Percentiles rank a stretch among this genome's conserved stretches.
phyloP scores from a whole-genome alignment of 35 echinoderm and acorn worm species.

The Lytechinus pictus region DNA sequence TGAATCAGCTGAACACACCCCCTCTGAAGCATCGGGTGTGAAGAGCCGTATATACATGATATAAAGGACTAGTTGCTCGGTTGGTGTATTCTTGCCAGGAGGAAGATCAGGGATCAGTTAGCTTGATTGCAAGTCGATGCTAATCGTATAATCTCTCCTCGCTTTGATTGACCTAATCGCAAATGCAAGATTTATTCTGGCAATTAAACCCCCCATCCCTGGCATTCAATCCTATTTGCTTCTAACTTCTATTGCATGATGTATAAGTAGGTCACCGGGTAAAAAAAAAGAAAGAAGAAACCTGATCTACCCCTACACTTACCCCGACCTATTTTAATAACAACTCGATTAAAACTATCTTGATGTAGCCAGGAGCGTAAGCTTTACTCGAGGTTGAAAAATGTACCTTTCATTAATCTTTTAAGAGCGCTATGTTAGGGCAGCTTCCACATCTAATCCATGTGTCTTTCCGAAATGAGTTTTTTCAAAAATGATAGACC shows the following conservation, averaged over 20 bases:
- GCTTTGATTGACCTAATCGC: constrained; percentile 4
- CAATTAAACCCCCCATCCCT: background rate
- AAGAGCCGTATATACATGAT: background rate
- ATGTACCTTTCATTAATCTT: background rate
- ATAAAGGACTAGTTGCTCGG: background rate
- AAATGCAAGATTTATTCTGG: background rate
- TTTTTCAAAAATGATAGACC: background rate
- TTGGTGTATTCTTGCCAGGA: background rate
- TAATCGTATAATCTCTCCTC: background rate
- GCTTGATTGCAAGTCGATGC: background rate
- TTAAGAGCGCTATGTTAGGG: background rate
- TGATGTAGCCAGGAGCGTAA: background rate
- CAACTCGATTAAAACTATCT: background rate
- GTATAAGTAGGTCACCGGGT: background rate
- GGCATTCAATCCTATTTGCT: background rate
- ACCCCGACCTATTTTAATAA: background rate
- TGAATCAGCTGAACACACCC: background rate
- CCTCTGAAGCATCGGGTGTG: background rate
- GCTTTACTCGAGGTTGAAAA: background rate
- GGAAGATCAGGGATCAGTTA: background rate
- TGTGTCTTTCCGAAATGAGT: background rate
- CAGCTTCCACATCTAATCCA: background rate
- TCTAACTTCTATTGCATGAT: background rate
- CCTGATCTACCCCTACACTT: background rate
- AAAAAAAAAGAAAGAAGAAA: background rate